phyloP scores from a whole-genome alignment of 2,113 vertebrate genomes.

The Platichthys stellatus region DNA sequence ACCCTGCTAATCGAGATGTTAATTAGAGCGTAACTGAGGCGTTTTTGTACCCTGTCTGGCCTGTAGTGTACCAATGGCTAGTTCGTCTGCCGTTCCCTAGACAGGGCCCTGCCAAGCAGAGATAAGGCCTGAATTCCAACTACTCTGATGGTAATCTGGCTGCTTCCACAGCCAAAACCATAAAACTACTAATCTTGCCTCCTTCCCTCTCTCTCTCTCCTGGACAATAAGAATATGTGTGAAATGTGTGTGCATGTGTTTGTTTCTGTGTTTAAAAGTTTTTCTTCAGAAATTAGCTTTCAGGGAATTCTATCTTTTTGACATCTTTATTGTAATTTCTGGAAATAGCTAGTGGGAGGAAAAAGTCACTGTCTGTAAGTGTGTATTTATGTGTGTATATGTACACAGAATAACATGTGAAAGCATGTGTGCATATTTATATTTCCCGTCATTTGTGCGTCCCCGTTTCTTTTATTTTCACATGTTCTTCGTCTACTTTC shows the following conservation, averaged over 20 bases:
- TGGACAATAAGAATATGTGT: background rate
- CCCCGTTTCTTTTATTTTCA: background rate
- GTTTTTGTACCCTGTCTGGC: conserved; percentile 62
- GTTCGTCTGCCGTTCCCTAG: conserved; percentile 56
- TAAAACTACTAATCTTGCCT: conserved; percentile 58
- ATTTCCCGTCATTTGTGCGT: conserved; percentile 25
- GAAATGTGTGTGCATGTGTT: background rate
- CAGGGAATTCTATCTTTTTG: conserved; percentile 12
- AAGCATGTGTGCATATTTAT: background rate
- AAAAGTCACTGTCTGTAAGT: background rate
- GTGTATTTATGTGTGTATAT: conserved; percentile 2
- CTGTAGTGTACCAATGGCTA: conserved; percentile 55
- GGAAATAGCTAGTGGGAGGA: background rate
- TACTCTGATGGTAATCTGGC: conserved; percentile 77
- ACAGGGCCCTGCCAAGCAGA: conserved; percentile 65
- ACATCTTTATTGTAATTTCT: conserved; percentile 4
- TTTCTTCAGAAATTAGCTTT: conserved; percentile 19
- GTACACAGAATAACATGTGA: conserved; percentile 26
- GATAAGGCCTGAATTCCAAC: conserved; percentile 78
- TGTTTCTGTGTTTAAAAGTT: background rate
- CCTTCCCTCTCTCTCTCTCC: conserved; percentile 11
- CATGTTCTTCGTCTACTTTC: conserved; percentile 32
- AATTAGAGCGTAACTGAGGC: conserved; percentile 67
- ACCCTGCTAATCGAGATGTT: conserved; percentile 65
- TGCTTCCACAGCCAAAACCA: conserved; percentile 56